Evolutionary conservation across 1,140 invertebrate genomes (phyloP).

Genomic region (Thalassaphorura encarpata): DNA sequence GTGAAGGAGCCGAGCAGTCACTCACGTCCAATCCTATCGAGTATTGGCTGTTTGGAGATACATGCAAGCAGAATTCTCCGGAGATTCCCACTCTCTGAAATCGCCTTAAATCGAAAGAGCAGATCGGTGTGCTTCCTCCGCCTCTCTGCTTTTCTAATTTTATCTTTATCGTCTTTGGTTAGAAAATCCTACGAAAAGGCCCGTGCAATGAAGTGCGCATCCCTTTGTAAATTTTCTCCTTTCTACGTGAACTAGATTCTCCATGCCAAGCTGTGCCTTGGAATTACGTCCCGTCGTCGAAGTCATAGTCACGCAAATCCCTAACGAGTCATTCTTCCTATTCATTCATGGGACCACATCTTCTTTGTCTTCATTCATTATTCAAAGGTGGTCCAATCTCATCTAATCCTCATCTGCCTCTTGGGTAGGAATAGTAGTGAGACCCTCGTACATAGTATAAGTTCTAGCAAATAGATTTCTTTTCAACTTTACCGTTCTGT

Average conservation of each 20-base stretch:
- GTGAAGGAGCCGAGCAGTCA: no score
- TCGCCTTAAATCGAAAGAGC: slow-evolving; percentile 25
- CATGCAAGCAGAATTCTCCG: slow-evolving; percentile 14
- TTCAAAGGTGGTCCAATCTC: slow-evolving; percentile 29
- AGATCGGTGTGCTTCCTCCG: slow-evolving; percentile 1
- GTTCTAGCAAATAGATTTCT: no score
- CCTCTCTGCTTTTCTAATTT: slow-evolving; percentile 1
- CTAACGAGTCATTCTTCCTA: slow-evolving; percentile 27
- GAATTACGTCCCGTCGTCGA: slow-evolving; percentile 1
- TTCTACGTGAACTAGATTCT: slow-evolving; percentile 7
- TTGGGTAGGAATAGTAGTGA: no score
- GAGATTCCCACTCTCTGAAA: slow-evolving; percentile 18
- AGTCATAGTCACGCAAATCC: slow-evolving; percentile 31
- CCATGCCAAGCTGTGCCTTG: slow-evolving; percentile 6
- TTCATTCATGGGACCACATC: slow-evolving; percentile 21
- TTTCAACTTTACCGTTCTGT: no score
- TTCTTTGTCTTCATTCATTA: slow-evolving; percentile 32
- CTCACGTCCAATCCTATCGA: no score
- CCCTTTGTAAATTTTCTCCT: not conserved
- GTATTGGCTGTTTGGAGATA: no score
- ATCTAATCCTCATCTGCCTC: no score
- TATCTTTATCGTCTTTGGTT: no score
- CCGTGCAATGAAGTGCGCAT: not conserved
- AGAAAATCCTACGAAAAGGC: no score
- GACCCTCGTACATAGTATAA: no score